These are phyloP conservation scores for Sphyrna mokarran DNA, from an alignment of 2,113 vertebrate genomes.

Conservation along the genomic window DNA sequence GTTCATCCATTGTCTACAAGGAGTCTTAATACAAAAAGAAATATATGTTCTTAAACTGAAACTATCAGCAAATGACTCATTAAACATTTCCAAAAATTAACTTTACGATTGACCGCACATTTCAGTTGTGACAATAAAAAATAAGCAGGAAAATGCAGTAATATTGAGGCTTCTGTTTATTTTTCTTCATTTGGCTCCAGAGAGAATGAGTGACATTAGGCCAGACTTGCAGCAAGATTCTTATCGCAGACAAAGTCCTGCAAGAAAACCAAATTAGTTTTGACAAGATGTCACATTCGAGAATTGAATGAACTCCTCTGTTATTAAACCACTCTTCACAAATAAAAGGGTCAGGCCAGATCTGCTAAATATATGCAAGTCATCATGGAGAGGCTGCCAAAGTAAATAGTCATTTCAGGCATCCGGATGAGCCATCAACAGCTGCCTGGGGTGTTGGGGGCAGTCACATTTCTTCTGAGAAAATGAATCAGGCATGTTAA, in stretches of 20 bases:
- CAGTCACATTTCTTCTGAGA: background rate
- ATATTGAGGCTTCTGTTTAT: background rate
- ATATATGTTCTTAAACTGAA: background rate
- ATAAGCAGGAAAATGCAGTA: background rate
- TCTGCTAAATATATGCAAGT: background rate
- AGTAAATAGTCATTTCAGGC: conserved; percentile 14
- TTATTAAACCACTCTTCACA: background rate
- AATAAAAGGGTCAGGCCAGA: conserved; percentile 12
- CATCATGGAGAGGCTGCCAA: conserved; percentile 1
- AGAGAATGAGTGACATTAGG: background rate
- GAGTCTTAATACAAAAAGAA: background rate
- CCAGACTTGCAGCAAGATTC: background rate
- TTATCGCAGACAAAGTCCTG: background rate
- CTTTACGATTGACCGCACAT: background rate
- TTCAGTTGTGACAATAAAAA: background rate
- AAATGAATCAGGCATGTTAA: background rate
- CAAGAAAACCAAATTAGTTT: background rate
- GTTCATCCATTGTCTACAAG: background rate
- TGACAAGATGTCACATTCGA: conserved; percentile 9
- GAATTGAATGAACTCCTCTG: conserved; percentile 12
- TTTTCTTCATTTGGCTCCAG: background rate
- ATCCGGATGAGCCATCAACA: background rate
- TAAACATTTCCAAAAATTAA: background rate
- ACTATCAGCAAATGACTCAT: background rate
- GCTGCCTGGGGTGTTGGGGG: background rate